Evolutionary conservation across 2,797 vertebrate species (phyloP).

Genomic region (Tapera naevia): DNA sequence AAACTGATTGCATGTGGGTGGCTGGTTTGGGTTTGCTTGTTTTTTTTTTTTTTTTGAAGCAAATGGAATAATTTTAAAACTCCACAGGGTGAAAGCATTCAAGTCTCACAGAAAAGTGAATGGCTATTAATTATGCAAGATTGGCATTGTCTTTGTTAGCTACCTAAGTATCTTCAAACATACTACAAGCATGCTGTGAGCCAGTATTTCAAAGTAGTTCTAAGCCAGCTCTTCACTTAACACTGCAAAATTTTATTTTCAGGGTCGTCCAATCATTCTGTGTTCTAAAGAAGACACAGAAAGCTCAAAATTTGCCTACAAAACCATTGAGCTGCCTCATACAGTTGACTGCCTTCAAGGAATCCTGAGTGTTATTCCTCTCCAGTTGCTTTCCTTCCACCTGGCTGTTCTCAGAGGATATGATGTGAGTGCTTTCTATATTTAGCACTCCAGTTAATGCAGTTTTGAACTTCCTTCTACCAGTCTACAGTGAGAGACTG

Average conservation of each 20-base stretch:
- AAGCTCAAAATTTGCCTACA: slow-evolving; percentile 86
- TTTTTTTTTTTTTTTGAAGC: neutral
- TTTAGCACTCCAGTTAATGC: neutral
- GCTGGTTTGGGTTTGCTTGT: neutral
- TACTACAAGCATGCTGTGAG: neutral
- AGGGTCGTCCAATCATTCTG: slow-evolving; percentile 93
- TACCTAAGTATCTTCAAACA: neutral
- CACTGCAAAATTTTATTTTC: neutral
- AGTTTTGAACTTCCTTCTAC: slow-evolving; percentile 6
- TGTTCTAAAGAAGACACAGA: slow-evolving; percentile 90
- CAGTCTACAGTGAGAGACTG: neutral
- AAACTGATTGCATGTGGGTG: neutral
- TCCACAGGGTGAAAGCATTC: neutral
- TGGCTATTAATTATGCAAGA: neutral
- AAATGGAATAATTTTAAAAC: neutral
- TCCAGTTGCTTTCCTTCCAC: slow-evolving; percentile 95
- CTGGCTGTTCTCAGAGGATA: slow-evolving; percentile 93
- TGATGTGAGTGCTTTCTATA: slow-evolving; percentile 81
- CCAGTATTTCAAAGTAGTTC: neutral
- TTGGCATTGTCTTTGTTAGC: neutral
- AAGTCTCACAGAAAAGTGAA: neutral
- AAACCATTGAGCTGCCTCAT: slow-evolving; percentile 90
- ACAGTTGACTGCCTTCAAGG: slow-evolving; percentile 96
- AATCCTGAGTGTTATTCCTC: slow-evolving; percentile 90
- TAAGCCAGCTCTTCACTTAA: neutral